Percentiles rank a stretch among this genome's conserved stretches.
Conservation (phyloP, 2,797 vertebrate genomes). For the Heterohyrax brucei region DNA sequence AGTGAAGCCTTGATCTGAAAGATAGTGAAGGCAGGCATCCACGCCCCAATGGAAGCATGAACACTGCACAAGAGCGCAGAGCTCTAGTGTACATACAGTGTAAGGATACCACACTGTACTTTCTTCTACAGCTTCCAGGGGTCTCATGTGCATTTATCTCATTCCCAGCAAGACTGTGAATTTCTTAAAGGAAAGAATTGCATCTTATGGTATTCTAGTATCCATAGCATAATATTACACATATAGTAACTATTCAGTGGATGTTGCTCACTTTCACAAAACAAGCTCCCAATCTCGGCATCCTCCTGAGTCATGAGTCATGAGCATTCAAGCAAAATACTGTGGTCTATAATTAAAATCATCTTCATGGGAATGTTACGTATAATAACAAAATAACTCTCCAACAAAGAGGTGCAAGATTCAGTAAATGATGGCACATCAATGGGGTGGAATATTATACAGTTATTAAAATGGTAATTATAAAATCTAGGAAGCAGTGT, state of each 20-base stretch:
- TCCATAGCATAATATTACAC: neutral
- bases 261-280: constrained; percentile 1
- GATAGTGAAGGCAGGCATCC: neutral
- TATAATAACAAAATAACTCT: constrained; percentile 43
- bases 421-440: neutral
- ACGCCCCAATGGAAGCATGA: fast-evolving
- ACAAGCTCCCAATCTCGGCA: neutral
- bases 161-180: neutral
- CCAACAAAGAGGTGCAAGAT: neutral
- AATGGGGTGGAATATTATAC: neutral
- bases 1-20: neutral
- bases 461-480: constrained; percentile 64
- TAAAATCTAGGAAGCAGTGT: neutral
- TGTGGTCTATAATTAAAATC: constrained; percentile 51
- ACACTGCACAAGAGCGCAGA: neutral
- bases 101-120: neutral
- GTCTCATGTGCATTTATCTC: neutral
- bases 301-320: neutral
- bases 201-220: neutral
- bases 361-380: neutral
- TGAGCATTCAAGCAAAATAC: neutral
- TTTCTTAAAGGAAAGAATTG: constrained; percentile 29
- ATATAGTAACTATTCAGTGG: neutral
- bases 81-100: neutral
- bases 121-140: neutral